Evolutionary conservation across 2,797 vertebrate genomes (phyloP).

Genomic region (Poeciliopsis infans): DNA sequence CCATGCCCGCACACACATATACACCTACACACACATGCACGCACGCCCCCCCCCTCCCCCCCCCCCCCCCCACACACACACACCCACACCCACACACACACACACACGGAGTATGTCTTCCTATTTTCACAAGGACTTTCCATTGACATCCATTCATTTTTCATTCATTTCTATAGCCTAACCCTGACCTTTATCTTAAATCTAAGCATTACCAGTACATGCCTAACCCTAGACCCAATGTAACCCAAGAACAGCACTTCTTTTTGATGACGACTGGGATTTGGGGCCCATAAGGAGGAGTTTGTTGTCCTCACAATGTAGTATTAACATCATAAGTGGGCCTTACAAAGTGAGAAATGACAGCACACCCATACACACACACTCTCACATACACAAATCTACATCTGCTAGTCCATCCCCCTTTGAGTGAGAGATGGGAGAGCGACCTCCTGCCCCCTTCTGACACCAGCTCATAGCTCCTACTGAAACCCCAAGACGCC

Average conservation of each 20-base stretch:
- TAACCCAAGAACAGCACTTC: not conserved
- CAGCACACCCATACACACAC: not conserved
- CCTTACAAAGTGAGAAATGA: not conserved
- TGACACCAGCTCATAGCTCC: slow-evolving; percentile 76
- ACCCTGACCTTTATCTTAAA: not conserved
- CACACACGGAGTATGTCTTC: slow-evolving; percentile 1
- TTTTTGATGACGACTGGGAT: not conserved
- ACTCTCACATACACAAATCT: slow-evolving; percentile 73
- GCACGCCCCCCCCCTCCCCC: no score
- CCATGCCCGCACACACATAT: not conserved
- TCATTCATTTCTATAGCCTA: not conserved
- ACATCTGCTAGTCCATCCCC: slow-evolving; percentile 91
- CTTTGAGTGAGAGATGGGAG: slow-evolving; percentile 85
- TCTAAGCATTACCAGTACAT: not conserved
- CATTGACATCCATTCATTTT: not conserved
- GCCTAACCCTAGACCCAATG: not conserved
- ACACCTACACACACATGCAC: slow-evolving; percentile 61
- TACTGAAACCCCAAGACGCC: slow-evolving; percentile 24
- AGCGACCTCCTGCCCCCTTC: slow-evolving; percentile 94
- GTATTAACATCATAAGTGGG: not conserved
- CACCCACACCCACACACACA: slow-evolving; percentile 38
- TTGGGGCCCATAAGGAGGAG: no score
- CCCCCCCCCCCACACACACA: not conserved
- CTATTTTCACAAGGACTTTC: not conserved
- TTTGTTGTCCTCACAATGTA: not conserved